A percentile compares a stretch with the other conserved stretches of the same genome.
phyloP scores from a whole-genome alignment of 2,888 invertebrate species.

The Deilephila elpenor region DNA sequence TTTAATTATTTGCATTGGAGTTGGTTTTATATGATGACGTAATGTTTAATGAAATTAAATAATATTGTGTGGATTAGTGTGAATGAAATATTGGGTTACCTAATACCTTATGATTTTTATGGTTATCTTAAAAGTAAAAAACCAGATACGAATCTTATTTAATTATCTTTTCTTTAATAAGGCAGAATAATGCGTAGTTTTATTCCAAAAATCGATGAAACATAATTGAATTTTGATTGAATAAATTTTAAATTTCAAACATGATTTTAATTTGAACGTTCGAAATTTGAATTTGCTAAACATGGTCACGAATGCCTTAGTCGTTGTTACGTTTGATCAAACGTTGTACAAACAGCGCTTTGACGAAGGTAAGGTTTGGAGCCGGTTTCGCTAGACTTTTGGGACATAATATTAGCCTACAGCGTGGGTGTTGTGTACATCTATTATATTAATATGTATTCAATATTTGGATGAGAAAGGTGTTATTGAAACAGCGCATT shows the following conservation, averaged over 20 bases:
- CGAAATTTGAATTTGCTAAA: not conserved
- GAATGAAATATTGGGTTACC: too few species aligned
- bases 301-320: not conserved
- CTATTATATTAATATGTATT: not conserved
- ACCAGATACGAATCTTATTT: too few species aligned
- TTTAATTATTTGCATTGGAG: not conserved
- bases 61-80: too few species aligned
- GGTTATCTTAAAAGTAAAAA: too few species aligned
- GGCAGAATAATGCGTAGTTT: too few species aligned
- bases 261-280: not conserved
- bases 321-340: constrained; percentile 2
- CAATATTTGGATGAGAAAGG: constrained; percentile 15
- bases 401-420: constrained; percentile 9
- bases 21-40: not conserved
- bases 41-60: not conserved
- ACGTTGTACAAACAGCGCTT: not conserved
- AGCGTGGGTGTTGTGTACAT: constrained; percentile 19
- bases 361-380: constrained; percentile 4
- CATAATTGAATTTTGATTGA: too few species aligned
- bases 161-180: too few species aligned
- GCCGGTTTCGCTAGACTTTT: constrained; percentile 22
- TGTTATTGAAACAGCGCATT: not conserved
- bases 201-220: too few species aligned
- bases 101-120: too few species aligned
- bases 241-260: too few species aligned